Evolutionary conservation across 2,113 vertebrate genomes (phyloP).

Genomic region (Formicarius rufipectus): DNA sequence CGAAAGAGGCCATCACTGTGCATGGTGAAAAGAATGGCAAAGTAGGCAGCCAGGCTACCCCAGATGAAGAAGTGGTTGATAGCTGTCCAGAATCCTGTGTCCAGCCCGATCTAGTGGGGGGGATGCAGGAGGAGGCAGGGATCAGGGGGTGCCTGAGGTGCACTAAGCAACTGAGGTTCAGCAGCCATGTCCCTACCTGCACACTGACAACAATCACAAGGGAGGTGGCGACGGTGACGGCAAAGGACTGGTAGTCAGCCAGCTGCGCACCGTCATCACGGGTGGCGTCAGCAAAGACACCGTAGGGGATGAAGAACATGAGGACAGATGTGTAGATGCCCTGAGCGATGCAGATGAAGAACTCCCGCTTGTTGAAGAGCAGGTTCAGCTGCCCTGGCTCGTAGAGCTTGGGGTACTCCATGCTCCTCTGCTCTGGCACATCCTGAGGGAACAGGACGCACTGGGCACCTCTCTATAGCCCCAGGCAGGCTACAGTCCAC

Average conservation of each 20-base stretch:
- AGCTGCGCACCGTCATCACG: conserved; percentile 84
- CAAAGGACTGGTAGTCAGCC: conserved; percentile 93
- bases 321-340: conserved; percentile 94
- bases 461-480: neutral
- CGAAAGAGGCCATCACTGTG: conserved; percentile 89
- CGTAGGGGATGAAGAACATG: conserved; percentile 92
- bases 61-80: conserved; percentile 97
- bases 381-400: conserved; percentile 95
- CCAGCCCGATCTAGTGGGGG: conserved; percentile 83
- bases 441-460: conserved; percentile 71
- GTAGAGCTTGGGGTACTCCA: conserved; percentile 93
- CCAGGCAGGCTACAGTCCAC: accelerated
- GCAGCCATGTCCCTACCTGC: conserved; percentile 73
- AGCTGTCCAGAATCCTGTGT: conserved; percentile 93
- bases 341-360: conserved; percentile 95
- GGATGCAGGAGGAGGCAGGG: neutral
- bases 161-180: accelerated
- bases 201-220: conserved; percentile 93
- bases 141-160: neutral
- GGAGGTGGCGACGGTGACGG: conserved; percentile 91
- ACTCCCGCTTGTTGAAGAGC: conserved; percentile 96
- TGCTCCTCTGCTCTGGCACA: conserved; percentile 89
- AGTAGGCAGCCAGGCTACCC: conserved; percentile 90
- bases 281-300: conserved; percentile 80
- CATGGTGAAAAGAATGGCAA: conserved; percentile 89